Base-by-base conservation (phyloP, 2,113 vertebrate genomes). In the Pelusios castaneus region DNA sequence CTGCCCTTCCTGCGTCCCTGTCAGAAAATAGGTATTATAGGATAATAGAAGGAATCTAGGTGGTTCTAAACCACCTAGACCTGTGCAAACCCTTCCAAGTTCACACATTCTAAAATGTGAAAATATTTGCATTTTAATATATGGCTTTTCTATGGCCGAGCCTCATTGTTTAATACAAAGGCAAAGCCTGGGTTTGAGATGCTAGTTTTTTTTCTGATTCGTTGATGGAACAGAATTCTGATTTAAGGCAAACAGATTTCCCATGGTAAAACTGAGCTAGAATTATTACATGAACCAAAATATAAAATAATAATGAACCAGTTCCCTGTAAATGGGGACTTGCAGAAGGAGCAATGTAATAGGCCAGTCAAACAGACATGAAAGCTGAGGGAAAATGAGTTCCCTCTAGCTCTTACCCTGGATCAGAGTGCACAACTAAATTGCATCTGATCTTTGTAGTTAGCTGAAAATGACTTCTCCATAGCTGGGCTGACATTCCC, bases 41-140 rank as follows among this genome's bases (percentile, higher is more conserved):
- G 43, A 31, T 63, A 19, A 8, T 54, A 11, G 41, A 51, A 41
- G 11, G n/a, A 67, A 0, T 2, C 17, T 19, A 70, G 63, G 63
- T 38, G 63, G 63, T 38, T 70, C n/a, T 80, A n/a, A n/a, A n/a
- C n/a, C n/a, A n/a, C n/a, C 43, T 85, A 0, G 0, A 76, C 21
- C 22, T 80, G 12, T 80, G 49, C n/a, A 47, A 76, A 2, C 47
- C 38, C n/a, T 81, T 6, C 38, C 56, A 22, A 11, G 2, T 58
- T 8, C 58, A 34, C 80, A 14, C 29, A 6, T 43, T 75, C 16
- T 0, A 0, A n/a, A 16, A 21, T 77, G 56, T 10, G 47, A 43
- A 45, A 82, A 82, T 14, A 27, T 70, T 83, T 84, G 8, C 79
- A 34, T 55, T 45, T 85, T 27, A 87, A 51, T 9, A 76, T 34